Evolutionary conservation across 2,113 vertebrate genomes (phyloP).

Genomic region (Chionomys nivalis): DNA sequence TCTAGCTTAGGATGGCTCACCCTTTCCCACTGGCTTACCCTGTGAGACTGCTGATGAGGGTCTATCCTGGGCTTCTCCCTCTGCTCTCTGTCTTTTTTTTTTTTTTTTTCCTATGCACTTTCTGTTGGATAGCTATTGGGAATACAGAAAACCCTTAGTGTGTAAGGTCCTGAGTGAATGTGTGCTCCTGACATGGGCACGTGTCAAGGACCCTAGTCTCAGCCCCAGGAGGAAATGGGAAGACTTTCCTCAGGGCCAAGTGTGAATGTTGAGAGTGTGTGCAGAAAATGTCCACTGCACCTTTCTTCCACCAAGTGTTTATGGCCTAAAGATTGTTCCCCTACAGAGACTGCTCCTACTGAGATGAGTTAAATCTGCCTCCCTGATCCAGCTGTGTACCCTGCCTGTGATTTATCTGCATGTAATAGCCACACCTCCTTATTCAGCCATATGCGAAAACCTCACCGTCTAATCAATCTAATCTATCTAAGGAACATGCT

Average conservation of each 20-base stretch:
- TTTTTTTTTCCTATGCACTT: not conserved
- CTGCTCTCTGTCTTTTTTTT: not conserved
- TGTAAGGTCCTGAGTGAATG: not conserved
- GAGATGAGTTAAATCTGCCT: not conserved
- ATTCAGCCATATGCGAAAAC: not conserved
- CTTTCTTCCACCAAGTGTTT: not conserved
- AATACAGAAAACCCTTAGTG: not conserved
- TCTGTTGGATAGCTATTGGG: not conserved
- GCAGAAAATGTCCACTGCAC: not conserved
- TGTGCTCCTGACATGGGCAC: not conserved
- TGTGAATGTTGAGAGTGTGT: not conserved
- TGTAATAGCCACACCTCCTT: not conserved
- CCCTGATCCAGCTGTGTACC: not conserved
- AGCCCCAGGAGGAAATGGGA: not conserved
- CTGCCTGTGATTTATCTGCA: not conserved
- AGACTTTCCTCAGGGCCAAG: not conserved
- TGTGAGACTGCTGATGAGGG: not conserved
- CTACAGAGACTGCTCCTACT: not conserved
- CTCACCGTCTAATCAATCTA: not conserved
- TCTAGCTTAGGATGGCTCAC: not conserved
- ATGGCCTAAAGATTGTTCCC: not conserved
- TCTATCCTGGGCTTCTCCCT: not conserved
- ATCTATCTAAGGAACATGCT: not conserved
- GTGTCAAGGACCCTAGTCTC: not conserved
- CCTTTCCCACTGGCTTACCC: no score